Evolutionary conservation across 2,113 vertebrate species (phyloP).

Genomic region (Onychorhynchus coronatus): DNA sequence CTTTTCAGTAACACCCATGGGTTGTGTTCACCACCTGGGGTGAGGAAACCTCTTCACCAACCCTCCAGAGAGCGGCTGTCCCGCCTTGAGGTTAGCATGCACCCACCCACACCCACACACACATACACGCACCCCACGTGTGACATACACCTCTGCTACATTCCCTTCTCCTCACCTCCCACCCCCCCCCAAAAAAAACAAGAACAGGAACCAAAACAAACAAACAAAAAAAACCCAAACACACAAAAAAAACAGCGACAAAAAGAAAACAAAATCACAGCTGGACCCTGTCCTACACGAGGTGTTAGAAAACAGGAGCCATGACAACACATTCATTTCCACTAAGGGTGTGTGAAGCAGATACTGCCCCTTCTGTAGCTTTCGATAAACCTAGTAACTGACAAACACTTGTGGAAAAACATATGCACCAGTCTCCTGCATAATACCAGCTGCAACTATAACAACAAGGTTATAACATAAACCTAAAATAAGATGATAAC

Average conservation of each 20-base stretch:
- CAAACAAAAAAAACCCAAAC: neutral
- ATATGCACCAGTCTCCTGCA: slow-evolving; percentile 82
- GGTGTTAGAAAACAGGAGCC: slow-evolving; percentile 60
- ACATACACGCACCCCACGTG: neutral
- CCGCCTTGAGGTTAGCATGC: neutral
- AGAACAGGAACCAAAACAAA: slow-evolving; percentile 29
- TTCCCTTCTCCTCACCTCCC: slow-evolving; percentile 36
- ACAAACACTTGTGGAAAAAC: slow-evolving; percentile 75
- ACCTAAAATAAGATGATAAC: slow-evolving; percentile 90
- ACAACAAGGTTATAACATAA: slow-evolving; percentile 87
- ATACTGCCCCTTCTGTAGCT: slow-evolving; percentile 58
- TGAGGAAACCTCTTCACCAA: slow-evolving; percentile 31
- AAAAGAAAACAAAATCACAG: slow-evolving; percentile 47
- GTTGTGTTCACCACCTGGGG: slow-evolving; percentile 9
- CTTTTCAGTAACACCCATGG: slow-evolving; percentile 6
- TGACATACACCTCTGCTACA: slow-evolving; percentile 41
- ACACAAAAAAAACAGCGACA: neutral
- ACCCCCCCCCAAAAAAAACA: neutral
- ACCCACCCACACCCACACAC: neutral
- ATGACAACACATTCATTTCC: slow-evolving; percentile 61
- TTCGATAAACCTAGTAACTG: slow-evolving; percentile 57
- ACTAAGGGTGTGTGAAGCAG: slow-evolving; percentile 59
- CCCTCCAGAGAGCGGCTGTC: neutral
- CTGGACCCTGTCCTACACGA: slow-evolving; percentile 50
- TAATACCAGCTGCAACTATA: slow-evolving; percentile 85